These are phyloP conservation scores for Ylistrum balloti DNA, from an alignment of 1,140 invertebrate species.

Conservation along the genomic window DNA sequence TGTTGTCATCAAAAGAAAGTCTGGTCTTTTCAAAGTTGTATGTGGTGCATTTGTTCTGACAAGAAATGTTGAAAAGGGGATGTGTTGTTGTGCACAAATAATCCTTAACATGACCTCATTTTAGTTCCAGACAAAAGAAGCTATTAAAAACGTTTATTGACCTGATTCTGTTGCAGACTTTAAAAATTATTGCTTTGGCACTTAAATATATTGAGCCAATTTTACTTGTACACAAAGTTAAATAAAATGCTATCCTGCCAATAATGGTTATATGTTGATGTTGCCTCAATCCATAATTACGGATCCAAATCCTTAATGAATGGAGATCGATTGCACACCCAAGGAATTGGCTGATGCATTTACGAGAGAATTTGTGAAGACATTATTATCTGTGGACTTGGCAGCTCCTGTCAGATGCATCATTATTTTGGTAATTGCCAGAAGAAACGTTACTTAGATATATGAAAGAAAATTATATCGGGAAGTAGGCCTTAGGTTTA, in stretches of 20 bases:
- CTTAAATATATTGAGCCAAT: neutral
- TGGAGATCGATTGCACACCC: constrained; percentile 14
- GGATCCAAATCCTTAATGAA: neutral
- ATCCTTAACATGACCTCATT: neutral
- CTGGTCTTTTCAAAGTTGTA: too few relatives aligned
- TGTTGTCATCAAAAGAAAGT: too few relatives aligned
- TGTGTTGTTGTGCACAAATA: neutral
- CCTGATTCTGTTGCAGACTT: neutral
- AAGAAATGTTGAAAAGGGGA: neutral
- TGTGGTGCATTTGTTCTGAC: too few relatives aligned
- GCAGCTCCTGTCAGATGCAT: neutral
- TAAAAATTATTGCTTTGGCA: neutral
- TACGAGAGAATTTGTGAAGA: neutral
- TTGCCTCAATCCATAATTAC: neutral
- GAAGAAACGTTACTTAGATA: constrained; percentile 10
- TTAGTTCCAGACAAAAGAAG: neutral
- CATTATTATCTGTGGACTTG: neutral
- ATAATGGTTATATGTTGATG: neutral
- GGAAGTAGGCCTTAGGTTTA: neutral
- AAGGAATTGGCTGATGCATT: neutral
- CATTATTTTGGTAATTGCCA: constrained; percentile 39
- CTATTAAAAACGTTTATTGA: neutral
- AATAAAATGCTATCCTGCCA: neutral
- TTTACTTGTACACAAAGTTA: neutral
- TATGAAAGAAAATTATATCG: constrained; percentile 40